Base-by-base conservation (phyloP, 2,888 invertebrate genomes). In the Macaria notata region DNA sequence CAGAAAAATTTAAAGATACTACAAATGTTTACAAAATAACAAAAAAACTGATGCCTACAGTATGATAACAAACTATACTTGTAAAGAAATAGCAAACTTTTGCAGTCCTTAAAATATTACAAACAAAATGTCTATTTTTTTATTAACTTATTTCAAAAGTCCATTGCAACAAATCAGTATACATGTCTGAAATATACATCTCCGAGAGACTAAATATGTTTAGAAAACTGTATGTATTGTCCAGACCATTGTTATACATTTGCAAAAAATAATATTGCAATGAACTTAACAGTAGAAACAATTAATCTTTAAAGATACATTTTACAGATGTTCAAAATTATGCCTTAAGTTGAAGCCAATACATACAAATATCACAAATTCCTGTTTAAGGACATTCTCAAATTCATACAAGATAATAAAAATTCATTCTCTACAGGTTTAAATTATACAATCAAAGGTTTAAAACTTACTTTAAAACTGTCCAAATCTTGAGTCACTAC, bases 381-480 rank as follows among this genome's bases (percentile, higher is more conserved):
- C 78, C 79, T 76, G 82, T 81, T 78, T 76, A 78, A 77, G 76
- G 76, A 77, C 55, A 75, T 74, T 78, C 71, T 76, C 70, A 70
- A 76, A 71, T 75, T 76, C 75, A 73, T 77, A 79, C 67, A 67
- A 69, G 49, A 33, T 78, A 81, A 83, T 84, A 80, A 86, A 86
- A 88, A 89, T 86, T 86, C 83, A 81, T 85, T 82, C 78, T 79
- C 79, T 84, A 88, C 82, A 87, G 76, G 77, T 81, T 81, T 78
- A 71, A 76, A 78, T 77, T 76, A 83, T 77, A 81, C 74, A 82
- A 86, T 88, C 86, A 83, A 84, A 76, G 78, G 78, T 81, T 88
- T 88, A 86, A 88, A 89, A 87, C 89, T 90, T 89, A 88, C 86
- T 88, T 82, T 83, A 88, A 87, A 86, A 87, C 85, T 72, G 80